phyloP scores from a whole-genome alignment of 2,113 vertebrate genomes.

The Platysteira castanea region DNA sequence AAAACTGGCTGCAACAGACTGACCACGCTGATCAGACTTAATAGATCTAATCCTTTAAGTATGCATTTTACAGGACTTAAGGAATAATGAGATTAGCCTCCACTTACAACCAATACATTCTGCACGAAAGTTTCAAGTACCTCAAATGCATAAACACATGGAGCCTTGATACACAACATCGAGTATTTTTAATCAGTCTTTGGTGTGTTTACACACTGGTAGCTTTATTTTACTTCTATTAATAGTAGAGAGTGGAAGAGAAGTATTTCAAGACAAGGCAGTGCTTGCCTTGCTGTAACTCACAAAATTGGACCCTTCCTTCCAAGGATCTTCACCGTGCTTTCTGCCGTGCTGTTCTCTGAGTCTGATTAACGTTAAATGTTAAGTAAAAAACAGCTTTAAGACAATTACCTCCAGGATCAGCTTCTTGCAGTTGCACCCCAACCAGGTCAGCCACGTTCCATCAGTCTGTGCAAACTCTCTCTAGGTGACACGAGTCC shows the following conservation, averaged over 20 bases:
- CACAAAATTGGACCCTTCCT: not conserved
- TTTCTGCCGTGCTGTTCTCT: not conserved
- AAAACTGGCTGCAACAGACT: not conserved
- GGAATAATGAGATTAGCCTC: not conserved
- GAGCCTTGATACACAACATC: not conserved
- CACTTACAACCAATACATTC: not conserved
- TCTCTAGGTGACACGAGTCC: not conserved
- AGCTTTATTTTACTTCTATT: not conserved
- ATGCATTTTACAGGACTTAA: not conserved
- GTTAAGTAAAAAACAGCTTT: not conserved
- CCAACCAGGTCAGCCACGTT: not conserved
- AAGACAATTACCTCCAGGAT: not conserved
- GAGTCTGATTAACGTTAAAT: not conserved
- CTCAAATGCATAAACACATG: not conserved
- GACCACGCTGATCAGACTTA: not conserved
- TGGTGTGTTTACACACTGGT: not conserved
- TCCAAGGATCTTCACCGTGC: not conserved
- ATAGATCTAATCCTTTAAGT: not conserved
- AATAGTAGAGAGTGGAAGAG: not conserved
- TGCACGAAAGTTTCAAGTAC: not conserved
- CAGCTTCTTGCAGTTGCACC: not conserved
- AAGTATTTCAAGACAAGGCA: not conserved
- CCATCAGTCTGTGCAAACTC: not conserved
- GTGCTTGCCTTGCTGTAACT: not conserved
- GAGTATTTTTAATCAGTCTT: not conserved